A percentile compares a stretch with the other conserved stretches of the same genome.
Evolutionary conservation across 2,113 vertebrate species (phyloP).

Genomic region (Hiodon alosoides): DNA sequence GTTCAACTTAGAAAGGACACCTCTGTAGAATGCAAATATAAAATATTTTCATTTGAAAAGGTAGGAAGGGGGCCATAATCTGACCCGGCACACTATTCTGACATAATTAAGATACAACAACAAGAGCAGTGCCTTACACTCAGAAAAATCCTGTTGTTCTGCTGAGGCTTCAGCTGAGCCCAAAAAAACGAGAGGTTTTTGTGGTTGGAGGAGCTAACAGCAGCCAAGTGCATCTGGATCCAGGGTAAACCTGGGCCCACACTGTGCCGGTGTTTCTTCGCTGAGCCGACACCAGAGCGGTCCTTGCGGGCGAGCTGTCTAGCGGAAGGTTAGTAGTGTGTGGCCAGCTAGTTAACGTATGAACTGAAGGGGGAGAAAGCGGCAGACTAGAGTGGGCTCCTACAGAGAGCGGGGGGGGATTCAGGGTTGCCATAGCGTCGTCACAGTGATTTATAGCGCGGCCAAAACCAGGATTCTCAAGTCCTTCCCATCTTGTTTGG

Average conservation of each 20-base stretch:
- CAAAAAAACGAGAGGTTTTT: not conserved
- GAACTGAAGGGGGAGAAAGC: not conserved
- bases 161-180: not conserved
- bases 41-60: too few relatives aligned
- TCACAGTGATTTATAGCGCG: slow-evolving; percentile 29
- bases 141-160: not conserved
- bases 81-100: not conserved
- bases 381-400: slow-evolving; percentile 17
- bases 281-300: slow-evolving; percentile 54
- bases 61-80: too few relatives aligned
- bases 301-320: slow-evolving; percentile 49
- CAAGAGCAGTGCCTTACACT: not conserved
- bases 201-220: not conserved
- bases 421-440: not conserved
- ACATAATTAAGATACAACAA: not conserved
- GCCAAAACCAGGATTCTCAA: not conserved
- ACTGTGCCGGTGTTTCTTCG: not conserved
- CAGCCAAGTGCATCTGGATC: not conserved
- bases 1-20: too few relatives aligned
- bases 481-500: not conserved
- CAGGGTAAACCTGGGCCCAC: not conserved
- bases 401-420: slow-evolving; percentile 14
- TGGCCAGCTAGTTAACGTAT: too few relatives aligned
- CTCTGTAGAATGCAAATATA: too few relatives aligned
- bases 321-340: not conserved